Percentiles rank a stretch among this genome's conserved stretches.
Evolutionary conservation across 2,888 invertebrate genomes (phyloP).

Genomic region (Willowsia nigromaculata): DNA sequence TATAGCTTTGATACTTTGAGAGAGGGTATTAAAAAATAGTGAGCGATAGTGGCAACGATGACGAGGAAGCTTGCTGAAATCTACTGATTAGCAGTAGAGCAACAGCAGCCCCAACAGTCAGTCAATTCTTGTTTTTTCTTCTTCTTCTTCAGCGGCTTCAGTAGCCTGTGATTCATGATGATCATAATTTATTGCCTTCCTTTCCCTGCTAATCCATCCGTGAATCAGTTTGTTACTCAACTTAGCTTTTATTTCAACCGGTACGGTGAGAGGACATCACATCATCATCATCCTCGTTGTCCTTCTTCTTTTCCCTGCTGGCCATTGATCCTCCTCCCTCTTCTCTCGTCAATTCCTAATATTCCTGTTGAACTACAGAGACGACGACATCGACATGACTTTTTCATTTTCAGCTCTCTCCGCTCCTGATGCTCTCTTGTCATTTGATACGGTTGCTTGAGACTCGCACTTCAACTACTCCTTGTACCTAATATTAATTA

Average conservation of each 20-base stretch:
- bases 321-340: constrained; percentile 57
- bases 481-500: not conserved
- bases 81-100: constrained; percentile 61
- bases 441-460: constrained; percentile 16
- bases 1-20: constrained; percentile 5
- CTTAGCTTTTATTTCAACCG: constrained; percentile 18
- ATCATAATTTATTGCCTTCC: constrained; percentile 65
- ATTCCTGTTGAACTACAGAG: constrained; percentile 4
- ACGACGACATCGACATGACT: constrained; percentile 50
- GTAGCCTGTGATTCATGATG: constrained; percentile 51
- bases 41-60: not conserved
- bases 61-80: constrained; percentile 57
- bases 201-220: constrained; percentile 47
- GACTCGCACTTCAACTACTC: not conserved
- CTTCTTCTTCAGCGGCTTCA: constrained; percentile 10
- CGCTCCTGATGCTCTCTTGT: constrained; percentile 3
- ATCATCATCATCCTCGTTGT: not conserved
- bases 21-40: not conserved
- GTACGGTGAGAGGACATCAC: constrained; percentile 3
- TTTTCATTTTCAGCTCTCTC: constrained; percentile 24
- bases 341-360: constrained; percentile 35
- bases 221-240: constrained; percentile 35
- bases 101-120: not conserved
- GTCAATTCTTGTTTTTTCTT: not conserved
- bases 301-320: constrained; percentile 30